Evolutionary conservation across 2,797 vertebrate genomes (phyloP).

Genomic region (Naso thynnoides): DNA sequence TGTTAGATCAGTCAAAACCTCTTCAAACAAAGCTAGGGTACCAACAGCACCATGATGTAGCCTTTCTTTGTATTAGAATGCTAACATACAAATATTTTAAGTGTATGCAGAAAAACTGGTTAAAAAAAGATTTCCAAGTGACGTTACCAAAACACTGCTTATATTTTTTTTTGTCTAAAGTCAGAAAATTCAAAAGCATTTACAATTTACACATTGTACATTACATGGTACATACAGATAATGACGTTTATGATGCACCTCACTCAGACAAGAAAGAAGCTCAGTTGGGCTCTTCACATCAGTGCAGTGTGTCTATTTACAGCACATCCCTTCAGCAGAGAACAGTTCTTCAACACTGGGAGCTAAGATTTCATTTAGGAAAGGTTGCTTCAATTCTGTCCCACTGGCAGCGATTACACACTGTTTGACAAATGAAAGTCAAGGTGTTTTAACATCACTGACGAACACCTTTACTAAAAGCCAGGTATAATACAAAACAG

Average conservation of each 20-base stretch:
- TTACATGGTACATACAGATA: constrained; percentile 35
- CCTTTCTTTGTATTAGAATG: constrained; percentile 6
- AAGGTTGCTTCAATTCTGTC: not conserved
- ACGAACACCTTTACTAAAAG: constrained; percentile 73
- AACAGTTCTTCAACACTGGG: constrained; percentile 18
- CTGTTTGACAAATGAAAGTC: constrained; percentile 39
- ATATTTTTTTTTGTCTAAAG: constrained; percentile 31
- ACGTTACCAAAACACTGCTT: constrained; percentile 55
- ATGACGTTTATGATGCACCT: constrained; percentile 27
- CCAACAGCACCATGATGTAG: not conserved
- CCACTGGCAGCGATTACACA: not conserved
- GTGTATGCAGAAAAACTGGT: constrained; percentile 17
- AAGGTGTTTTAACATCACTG: constrained; percentile 46
- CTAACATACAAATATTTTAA: constrained; percentile 7
- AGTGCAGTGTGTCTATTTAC: constrained; percentile 49
- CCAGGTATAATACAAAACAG: constrained; percentile 71
- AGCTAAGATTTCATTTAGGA: constrained; percentile 20
- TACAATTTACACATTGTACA: constrained; percentile 43
- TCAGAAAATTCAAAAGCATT: constrained; percentile 37
- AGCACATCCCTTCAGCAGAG: constrained; percentile 36
- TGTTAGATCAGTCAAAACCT: not conserved
- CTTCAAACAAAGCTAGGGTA: not conserved
- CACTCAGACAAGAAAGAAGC: constrained; percentile 37
- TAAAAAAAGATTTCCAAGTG: constrained; percentile 19
- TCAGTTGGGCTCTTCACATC: constrained; percentile 53